These are phyloP conservation scores for Hormiphora californensis DNA, from an alignment of 37 sponge, comb jelly and placozoan species.

Conservation along the genomic window DNA sequence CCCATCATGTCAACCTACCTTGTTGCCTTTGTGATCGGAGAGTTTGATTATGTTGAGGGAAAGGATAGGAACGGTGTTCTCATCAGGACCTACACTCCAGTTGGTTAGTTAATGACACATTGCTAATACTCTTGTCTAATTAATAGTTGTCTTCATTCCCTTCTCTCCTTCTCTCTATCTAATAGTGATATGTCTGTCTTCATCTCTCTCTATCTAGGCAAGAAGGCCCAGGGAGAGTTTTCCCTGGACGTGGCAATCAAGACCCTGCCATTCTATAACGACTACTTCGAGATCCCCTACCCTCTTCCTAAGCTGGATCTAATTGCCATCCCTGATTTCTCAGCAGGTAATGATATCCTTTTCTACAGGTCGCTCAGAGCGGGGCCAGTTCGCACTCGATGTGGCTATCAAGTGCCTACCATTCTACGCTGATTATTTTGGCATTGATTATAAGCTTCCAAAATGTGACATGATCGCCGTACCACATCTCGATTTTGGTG, in stretches of 20 bases:
- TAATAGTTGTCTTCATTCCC: too few relatives aligned
- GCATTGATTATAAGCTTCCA: conserved; percentile 1
- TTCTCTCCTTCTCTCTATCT: too few relatives aligned
- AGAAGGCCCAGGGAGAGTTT: conserved; percentile 79
- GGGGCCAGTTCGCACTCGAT: conserved; percentile 42
- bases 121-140: too few relatives aligned
- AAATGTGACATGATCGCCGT: conserved; percentile 42
- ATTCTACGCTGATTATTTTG: conserved; percentile 52
- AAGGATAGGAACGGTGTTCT: conserved; percentile 69
- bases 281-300: conserved; percentile 79
- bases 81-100: conserved; percentile 86
- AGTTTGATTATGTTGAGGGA: conserved; percentile 83
- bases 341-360: conserved; percentile 58
- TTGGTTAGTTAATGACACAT: conserved; percentile 43
- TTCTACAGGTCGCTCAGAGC: conserved; percentile 33
- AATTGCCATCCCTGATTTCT: conserved; percentile 90
- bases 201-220: conserved; percentile 50
- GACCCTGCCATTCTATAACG: conserved; percentile 84
- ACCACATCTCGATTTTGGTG: not conserved
- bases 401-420: conserved; percentile 28
- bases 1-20: conserved; percentile 91
- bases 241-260: conserved; percentile 83
- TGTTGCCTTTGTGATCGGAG: conserved; percentile 91
- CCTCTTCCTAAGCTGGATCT: conserved; percentile 91
- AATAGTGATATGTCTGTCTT: not conserved